phyloP scores from a whole-genome alignment of 2,888 invertebrate genomes.

The Lithosia quadra region DNA sequence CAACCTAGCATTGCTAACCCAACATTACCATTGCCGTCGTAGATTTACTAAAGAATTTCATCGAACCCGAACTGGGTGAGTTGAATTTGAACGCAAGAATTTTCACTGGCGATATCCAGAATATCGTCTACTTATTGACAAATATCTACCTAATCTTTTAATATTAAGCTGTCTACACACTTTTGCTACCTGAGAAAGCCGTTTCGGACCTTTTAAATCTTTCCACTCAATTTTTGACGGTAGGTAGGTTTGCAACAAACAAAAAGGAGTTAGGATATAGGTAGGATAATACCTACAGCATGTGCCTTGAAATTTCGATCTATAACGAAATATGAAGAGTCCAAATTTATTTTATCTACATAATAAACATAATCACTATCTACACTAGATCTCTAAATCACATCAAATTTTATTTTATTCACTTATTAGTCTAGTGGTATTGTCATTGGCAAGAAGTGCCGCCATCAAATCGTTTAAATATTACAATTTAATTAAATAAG shows the following conservation, averaged over 20 bases:
- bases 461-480: conserved; percentile 36
- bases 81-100: no score
- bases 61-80: no score
- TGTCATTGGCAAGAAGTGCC: conserved; percentile 76
- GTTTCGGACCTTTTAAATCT: not conserved
- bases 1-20: no score
- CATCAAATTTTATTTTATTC: conserved; percentile 42
- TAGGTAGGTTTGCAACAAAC: not conserved
- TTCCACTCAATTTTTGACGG: not conserved
- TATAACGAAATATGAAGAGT: conserved; percentile 21
- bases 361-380: conserved; percentile 32
- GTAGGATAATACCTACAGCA: not conserved
- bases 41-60: no score
- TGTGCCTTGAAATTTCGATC: not conserved
- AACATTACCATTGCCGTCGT: no score
- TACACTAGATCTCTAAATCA: conserved; percentile 47
- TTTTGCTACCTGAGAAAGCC: not conserved
- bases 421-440: conserved; percentile 57
- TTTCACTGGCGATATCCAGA: no score
- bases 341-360: conserved; percentile 14
- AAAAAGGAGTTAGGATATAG: not conserved
- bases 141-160: no score
- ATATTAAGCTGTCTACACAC: not conserved
- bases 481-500: conserved; percentile 16
- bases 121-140: no score